Evolutionary conservation across 1,140 invertebrate species (phyloP).

Genomic region (Macrotrachela quadricornifera): DNA sequence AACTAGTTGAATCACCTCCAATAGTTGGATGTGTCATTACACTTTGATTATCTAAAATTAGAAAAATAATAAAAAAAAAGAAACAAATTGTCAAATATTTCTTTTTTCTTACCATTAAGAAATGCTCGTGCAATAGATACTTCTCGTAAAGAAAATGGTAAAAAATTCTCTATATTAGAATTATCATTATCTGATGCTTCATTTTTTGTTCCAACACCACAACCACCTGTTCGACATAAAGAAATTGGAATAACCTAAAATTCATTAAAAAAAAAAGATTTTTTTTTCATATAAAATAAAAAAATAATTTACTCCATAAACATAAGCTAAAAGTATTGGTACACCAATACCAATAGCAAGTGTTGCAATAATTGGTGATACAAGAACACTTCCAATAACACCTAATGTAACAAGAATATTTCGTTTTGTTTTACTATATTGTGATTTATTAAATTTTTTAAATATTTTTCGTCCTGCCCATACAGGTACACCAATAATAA

Average conservation of each 20-base stretch:
- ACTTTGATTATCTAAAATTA: no score
- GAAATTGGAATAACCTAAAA: slow-evolving; percentile 60
- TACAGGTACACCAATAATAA: slow-evolving; percentile 72
- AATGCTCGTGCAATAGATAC: no score
- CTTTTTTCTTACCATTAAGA: no score
- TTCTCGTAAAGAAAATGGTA: no score
- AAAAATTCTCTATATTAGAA: no score
- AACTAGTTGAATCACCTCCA: no score
- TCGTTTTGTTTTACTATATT: slow-evolving; percentile 10
- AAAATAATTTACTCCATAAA: slow-evolving; percentile 49
- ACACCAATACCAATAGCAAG: slow-evolving; percentile 70
- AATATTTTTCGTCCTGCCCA: slow-evolving; percentile 57
- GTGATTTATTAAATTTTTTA: neutral
- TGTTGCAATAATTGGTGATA: slow-evolving; percentile 69
- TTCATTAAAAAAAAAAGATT: no score
- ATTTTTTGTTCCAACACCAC: slow-evolving; percentile 12
- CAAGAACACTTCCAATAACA: slow-evolving; percentile 39
- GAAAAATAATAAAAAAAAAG: no score
- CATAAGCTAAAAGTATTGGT: slow-evolving; percentile 78
- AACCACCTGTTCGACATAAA: slow-evolving; percentile 68
- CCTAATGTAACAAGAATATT: slow-evolving; percentile 16
- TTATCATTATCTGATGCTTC: neutral
- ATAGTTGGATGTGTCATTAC: no score
- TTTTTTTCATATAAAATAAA: no score
- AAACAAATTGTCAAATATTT: no score